phyloP scores from a whole-genome alignment of 2,888 invertebrate species.

The Andrena camellia region DNA sequence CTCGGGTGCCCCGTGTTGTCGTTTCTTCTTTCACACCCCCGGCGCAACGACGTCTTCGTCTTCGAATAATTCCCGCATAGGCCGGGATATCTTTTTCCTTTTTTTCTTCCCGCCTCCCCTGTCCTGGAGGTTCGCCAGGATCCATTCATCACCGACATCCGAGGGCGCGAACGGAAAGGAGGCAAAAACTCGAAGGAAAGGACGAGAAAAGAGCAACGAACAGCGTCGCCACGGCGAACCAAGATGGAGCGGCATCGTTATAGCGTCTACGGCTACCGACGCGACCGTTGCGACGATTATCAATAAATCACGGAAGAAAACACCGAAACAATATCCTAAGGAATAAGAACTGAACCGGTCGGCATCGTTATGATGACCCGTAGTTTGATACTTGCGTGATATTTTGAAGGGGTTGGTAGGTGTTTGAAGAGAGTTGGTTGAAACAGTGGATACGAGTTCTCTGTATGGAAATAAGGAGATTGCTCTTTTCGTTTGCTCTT shows the following conservation, averaged over 20 bases:
- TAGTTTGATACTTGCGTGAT: constrained; percentile 1
- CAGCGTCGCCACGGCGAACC: constrained; percentile 58
- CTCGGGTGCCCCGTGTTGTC: constrained; percentile 64
- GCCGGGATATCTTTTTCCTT: constrained; percentile 71
- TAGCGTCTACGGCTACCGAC: constrained; percentile 52
- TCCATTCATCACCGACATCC: constrained; percentile 74
- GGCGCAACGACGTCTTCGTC: constrained; percentile 66
- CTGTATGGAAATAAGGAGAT: no score
- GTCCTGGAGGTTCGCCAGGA: constrained; percentile 73
- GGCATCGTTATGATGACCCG: constrained; percentile 28
- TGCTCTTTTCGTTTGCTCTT: no score
- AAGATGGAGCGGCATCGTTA: constrained; percentile 68
- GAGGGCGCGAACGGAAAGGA: constrained; percentile 71
- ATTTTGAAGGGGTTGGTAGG: background rate
- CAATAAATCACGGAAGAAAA: constrained; percentile 58
- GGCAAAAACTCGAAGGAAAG: constrained; percentile 67
- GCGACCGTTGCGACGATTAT: constrained; percentile 58
- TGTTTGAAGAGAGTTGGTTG: no score
- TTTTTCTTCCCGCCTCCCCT: constrained; percentile 66
- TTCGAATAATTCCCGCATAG: constrained; percentile 73
- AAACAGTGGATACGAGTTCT: no score
- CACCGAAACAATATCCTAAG: constrained; percentile 41
- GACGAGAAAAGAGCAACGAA: constrained; percentile 63
- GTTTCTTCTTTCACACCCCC: constrained; percentile 73
- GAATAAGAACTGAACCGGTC: constrained; percentile 9